phyloP scores from a whole-genome alignment of 2,113 vertebrate genomes.

The Laterallus jamaicensis region DNA sequence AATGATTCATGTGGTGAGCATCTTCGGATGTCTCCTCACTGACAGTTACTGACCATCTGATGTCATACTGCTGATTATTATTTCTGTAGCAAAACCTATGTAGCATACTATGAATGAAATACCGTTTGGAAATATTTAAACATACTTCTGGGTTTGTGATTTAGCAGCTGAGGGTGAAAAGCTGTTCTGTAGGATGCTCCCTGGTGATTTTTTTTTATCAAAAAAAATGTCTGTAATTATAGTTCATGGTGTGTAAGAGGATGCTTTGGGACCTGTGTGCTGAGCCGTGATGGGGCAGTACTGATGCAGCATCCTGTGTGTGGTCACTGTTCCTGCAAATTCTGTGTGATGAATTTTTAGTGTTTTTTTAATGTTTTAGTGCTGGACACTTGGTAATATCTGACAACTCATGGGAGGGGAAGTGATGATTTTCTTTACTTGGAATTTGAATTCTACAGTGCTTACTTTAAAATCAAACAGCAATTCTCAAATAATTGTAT shows the following conservation, averaged over 20 bases:
- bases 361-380: background rate
- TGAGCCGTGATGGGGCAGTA: background rate
- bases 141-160: background rate
- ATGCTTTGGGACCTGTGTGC: background rate
- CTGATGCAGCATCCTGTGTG: background rate
- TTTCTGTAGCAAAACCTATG: background rate
- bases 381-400: background rate
- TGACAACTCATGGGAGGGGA: background rate
- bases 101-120: background rate
- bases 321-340: background rate
- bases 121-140: background rate
- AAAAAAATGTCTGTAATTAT: background rate
- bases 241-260: background rate
- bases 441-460: background rate
- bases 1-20: fast-evolving
- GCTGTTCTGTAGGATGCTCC: background rate
- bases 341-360: background rate
- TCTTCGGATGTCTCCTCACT: background rate
- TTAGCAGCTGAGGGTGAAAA: background rate
- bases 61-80: background rate
- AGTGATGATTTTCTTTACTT: background rate
- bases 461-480: background rate
- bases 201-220: background rate
- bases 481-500: background rate
- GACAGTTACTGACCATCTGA: background rate